Conservation (phyloP, 2,113 vertebrate species). For the Rhegmatorhina hoffmannsi region DNA sequence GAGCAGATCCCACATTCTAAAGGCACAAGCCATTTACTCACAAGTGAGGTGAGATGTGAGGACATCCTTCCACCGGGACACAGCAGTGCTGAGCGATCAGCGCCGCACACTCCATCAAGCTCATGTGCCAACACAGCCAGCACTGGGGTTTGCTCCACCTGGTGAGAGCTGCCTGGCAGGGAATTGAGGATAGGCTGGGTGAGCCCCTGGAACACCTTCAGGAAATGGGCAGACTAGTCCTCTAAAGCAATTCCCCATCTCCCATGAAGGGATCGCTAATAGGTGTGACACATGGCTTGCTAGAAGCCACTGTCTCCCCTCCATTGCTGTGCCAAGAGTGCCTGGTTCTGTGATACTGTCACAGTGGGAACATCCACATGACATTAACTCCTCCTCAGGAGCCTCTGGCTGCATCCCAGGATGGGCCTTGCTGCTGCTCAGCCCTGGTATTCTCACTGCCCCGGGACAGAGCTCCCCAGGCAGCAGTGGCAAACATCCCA, state of each 20-base stretch:
- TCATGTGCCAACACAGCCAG: rapidly evolving
- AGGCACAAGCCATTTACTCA: background rate
- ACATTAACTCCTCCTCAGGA: background rate
- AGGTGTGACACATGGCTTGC: background rate
- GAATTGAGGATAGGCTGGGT: background rate
- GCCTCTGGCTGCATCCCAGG: background rate
- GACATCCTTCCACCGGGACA: background rate
- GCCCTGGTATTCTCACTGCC: background rate
- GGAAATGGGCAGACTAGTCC: rapidly evolving
- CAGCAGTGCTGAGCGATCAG: background rate
- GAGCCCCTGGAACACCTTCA: background rate
- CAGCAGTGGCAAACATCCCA: background rate
- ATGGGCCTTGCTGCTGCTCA: background rate
- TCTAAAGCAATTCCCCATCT: background rate
- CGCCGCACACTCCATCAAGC: background rate
- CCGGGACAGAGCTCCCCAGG: background rate
- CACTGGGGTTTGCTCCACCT: background rate
- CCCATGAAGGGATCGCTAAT: background rate
- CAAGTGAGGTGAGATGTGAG: background rate
- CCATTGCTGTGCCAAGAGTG: rapidly evolving
- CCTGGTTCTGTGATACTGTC: background rate
- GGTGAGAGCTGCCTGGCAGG: background rate
- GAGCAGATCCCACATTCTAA: background rate
- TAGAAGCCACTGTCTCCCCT: background rate
- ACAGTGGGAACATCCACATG: background rate